Evolutionary conservation across 2,797 vertebrate species (phyloP), one percentile per base, ranked within the genome.

Genomic region (Poecilia wingei): DNA sequence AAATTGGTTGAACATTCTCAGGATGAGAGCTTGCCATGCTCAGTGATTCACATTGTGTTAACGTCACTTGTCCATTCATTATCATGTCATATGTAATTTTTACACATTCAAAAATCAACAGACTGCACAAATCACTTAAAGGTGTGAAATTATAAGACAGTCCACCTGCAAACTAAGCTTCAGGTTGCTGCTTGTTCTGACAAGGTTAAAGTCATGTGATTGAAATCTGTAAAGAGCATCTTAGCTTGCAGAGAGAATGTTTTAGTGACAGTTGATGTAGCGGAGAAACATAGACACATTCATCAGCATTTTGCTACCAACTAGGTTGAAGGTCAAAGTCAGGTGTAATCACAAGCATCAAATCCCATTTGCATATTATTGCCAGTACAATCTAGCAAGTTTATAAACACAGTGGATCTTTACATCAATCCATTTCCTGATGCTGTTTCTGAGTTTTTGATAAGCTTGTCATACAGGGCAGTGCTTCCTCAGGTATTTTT

Each of bases 401-500:
- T 57, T 70, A 77, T 45, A n/a, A 45, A 36, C 22, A 2, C 4
- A 2, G n/a, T 5, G 4, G 28, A 51, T 70, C 31, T 66, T 43
- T 43, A 66, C 28, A 81, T 36, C 13, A 25, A 0, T 33, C 33
- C 0, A 41, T 77, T 77, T 78, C 68, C 47, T 82, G 20, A 18
- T 78, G 28, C 64, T 46, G n/a, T 76, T 77, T 64, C 25, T 16
- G 12, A 43, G 72, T 68, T 41, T 25, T 47, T 53, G 51, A 53
- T 25, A 9, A 68, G 77, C 70, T 31, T 36, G 20, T 66, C 49
- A 49, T 79, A 74, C 74, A 84, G 75, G 70, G 49, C 36, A 46
- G 69, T 72, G 66, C 77, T 79, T 84, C 43, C 57, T 81, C 18
- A 79, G 72, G 70, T 20, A 0, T 25, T 79, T 85, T 87, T 69